Percentiles rank a stretch among this genome's conserved stretches.
These are phyloP conservation scores for Idaea dimidiata DNA, from an alignment of 2,888 invertebrate genomes.

Conservation along the genomic window DNA sequence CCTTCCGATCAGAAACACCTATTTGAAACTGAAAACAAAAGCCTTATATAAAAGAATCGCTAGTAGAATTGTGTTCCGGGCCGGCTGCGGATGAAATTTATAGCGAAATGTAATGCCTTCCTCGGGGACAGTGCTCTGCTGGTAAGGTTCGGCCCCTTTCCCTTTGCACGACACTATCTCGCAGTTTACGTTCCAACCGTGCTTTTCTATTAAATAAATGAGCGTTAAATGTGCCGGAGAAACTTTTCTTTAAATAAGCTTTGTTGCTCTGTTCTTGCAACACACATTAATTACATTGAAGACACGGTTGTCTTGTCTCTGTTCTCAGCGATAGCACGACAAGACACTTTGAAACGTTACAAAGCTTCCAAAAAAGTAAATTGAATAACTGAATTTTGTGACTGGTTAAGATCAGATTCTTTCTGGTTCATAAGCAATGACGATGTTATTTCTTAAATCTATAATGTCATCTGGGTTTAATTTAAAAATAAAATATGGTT, in stretches of 20 bases:
- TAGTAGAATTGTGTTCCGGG: conserved; percentile 53
- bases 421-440: neutral
- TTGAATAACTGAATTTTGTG: neutral
- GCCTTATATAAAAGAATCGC: conserved; percentile 60
- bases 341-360: neutral
- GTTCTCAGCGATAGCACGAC: neutral
- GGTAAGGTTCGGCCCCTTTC: conserved; percentile 38
- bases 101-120: conserved; percentile 61
- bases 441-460: neutral
- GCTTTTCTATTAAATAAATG: conserved; percentile 48
- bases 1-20: conserved; percentile 67
- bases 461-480: neutral
- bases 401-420: neutral
- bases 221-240: conserved; percentile 29
- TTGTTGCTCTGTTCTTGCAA: conserved; percentile 8
- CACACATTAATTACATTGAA: conserved; percentile 14
- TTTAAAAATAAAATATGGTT: neutral
- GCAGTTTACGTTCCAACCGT: conserved; percentile 38
- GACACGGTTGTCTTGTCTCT: conserved; percentile 4
- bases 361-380: neutral
- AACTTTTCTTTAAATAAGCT: conserved; percentile 17
- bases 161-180: conserved; percentile 42
- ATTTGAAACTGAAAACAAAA: conserved; percentile 63
- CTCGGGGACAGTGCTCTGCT: conserved; percentile 45
- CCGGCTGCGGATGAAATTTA: conserved; percentile 58